Conservation (phyloP, 2,888 invertebrate genomes). For the Julus scanicus region DNA sequence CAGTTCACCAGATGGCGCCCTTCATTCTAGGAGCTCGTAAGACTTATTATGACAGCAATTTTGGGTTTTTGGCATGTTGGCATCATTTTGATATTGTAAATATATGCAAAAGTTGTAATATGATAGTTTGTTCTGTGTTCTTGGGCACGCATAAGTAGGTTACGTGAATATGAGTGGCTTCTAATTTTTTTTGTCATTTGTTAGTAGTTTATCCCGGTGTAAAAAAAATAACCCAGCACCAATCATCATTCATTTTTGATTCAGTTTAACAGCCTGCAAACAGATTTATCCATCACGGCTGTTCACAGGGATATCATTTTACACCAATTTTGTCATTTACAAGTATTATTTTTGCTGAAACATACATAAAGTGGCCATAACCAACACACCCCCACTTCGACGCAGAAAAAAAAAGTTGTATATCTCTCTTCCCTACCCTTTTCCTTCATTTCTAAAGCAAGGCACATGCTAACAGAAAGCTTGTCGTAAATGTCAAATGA, state of each 20-base stretch:
- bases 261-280: constrained; percentile 23
- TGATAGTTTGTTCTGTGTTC: constrained; percentile 2
- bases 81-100: neutral
- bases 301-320: constrained; percentile 24
- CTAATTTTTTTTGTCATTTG: constrained; percentile 27
- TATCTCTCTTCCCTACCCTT: neutral
- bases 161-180: neutral
- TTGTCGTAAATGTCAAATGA: neutral
- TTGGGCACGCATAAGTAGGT: neutral
- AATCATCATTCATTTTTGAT: constrained; percentile 33
- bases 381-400: constrained; percentile 26
- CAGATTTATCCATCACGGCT: constrained; percentile 33
- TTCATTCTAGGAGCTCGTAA: neutral
- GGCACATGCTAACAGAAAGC: neutral
- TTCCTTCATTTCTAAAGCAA: neutral
- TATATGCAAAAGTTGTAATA: neutral
- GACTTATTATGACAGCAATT: neutral
- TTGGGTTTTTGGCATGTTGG: constrained; percentile 25
- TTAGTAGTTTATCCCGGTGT: constrained; percentile 1
- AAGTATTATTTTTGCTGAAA: constrained; percentile 26
- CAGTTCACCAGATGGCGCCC: neutral
- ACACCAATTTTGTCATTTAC: constrained; percentile 26
- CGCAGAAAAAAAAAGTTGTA: constrained; percentile 12
- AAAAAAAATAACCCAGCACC: neutral
- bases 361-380: constrained; percentile 33